phyloP scores from a whole-genome alignment of 2,797 vertebrate genomes.

The Melanogrammus aeglefinus region DNA sequence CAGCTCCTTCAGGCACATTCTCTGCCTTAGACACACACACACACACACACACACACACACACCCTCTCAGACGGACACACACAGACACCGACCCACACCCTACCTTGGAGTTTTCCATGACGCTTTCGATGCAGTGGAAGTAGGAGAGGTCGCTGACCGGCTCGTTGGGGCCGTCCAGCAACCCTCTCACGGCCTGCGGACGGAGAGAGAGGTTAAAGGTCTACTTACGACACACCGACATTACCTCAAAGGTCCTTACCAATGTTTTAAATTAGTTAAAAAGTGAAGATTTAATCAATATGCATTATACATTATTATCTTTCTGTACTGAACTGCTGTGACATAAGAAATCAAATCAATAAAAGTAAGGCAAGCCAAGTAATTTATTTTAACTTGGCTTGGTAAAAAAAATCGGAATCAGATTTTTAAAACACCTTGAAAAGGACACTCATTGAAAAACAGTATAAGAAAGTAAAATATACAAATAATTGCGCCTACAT shows the following conservation, averaged over 20 bases:
- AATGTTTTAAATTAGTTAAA: no score
- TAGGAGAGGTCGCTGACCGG: slow-evolving; percentile 96
- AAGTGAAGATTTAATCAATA: background rate
- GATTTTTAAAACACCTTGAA: no score
- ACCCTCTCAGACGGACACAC: background rate
- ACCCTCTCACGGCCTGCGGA: slow-evolving; percentile 88
- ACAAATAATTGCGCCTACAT: background rate
- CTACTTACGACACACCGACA: background rate
- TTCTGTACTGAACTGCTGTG: background rate
- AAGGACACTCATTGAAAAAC: background rate
- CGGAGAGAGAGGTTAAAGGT: background rate
- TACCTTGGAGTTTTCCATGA: slow-evolving; percentile 99
- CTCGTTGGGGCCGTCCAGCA: slow-evolving; percentile 94
- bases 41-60: background rate
- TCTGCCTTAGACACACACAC: background rate
- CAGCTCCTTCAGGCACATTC: background rate
- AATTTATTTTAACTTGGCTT: no score
- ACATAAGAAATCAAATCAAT: background rate
- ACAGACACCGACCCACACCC: slow-evolving; percentile 9
- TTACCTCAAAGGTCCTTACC: background rate
- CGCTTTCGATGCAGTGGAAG: slow-evolving; percentile 97
- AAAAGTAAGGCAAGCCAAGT: background rate
- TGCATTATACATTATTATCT: background rate
- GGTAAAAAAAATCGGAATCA: no score
- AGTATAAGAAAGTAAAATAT: background rate